Evolutionary conservation across 2,888 invertebrate genomes (phyloP), one percentile per base, ranked within the genome.

Genomic region (Sylvicola cinctus): DNA sequence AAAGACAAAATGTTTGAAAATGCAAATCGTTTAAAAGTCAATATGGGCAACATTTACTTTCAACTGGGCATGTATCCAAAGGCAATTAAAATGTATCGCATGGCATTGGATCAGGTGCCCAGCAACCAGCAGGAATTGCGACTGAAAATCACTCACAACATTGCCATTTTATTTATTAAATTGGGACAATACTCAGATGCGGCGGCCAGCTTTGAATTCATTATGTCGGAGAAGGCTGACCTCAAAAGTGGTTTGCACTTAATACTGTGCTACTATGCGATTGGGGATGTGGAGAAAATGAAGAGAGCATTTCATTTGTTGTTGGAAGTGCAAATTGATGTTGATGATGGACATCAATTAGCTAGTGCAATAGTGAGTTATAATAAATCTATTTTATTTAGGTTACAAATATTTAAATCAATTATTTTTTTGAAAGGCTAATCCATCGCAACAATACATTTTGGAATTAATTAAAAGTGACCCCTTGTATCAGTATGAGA

Each of bases 41-140:
- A 98, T 55, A 95, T 98, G 80, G 96, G 95, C 2, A 96, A 96
- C 52, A 90, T 98, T 47, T 88, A 91, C 57, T 87, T 85, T 48
- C 84, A 83, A 60, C 83, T 91, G 68, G 88, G 87, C 42, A 74
- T 85, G 48, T 88, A 81, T 50, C 76, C 81, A 11, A 88, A 93
- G 61, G 95, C 96, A 1, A 74, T 98, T 37, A 98, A 98, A 63
- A 76, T 91, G 66, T 98, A 93, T 52, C 70, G 95, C 45, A 98
- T 96, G 96, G 95, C 96, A 1, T 64, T 98, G 41, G 98, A 98
- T 60, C 96, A 96, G 58, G 80, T 81, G 3, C 88, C 93, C 1
- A 83, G 83, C 27, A 83, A 80, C 35, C 85, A 93, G 50, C 91
- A 90, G 53, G 84, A 87, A 57, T 65, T 93, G 46, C 78, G 91